Evolutionary conservation across 2,797 vertebrate species (phyloP), one percentile per base, ranked within the genome.

Genomic region (Brachymystax lenok): DNA sequence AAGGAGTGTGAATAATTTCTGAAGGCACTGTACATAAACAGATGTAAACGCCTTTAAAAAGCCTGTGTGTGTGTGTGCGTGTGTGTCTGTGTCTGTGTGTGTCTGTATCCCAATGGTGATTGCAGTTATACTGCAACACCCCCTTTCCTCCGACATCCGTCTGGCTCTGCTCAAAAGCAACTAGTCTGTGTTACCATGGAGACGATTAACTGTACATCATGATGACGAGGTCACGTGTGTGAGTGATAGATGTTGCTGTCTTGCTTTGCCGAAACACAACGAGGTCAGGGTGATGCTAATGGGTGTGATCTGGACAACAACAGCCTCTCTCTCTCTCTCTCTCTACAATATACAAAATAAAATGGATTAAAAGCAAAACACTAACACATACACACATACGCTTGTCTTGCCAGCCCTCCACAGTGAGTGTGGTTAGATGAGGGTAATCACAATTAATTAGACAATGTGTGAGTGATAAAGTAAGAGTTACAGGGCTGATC

Each of bases 241-340:
- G 56, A 40, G 35, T 40, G 35, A 40, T 40, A 40, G 35, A 8
- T 40, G 35, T 40, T 75, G 75, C 68, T 70, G 68, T 75, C 74
- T 71, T 17, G 30, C n/a, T 93, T 94, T 92, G 92, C 80, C 91
- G 90, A 85, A 90, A 84, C 79, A 72, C 81, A 87, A 90, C 88
- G 86, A 83, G 8, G 89, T 92, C 90, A 90, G 87, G 86, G 78
- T 86, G 86, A 87, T 86, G 80, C 84, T 92, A 92, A 93, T 92
- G 88, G 90, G 83, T 90, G 81, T 85, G 87, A 88, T 91, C 86
- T 85, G 88, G 90, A 88, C 92, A 91, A 89, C 88, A 88, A 19
- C 16, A 13, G 63, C 1, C 27, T 19, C 24, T 19, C 46, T 19
- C 7, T 40, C 35, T 40, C 1, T 40, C 35, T 40, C 35, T 40